Percentiles rank a stretch among this genome's conserved stretches.
Conservation (phyloP, 2,113 vertebrate genomes). For the Chamaetylas fuelleborni region DNA sequence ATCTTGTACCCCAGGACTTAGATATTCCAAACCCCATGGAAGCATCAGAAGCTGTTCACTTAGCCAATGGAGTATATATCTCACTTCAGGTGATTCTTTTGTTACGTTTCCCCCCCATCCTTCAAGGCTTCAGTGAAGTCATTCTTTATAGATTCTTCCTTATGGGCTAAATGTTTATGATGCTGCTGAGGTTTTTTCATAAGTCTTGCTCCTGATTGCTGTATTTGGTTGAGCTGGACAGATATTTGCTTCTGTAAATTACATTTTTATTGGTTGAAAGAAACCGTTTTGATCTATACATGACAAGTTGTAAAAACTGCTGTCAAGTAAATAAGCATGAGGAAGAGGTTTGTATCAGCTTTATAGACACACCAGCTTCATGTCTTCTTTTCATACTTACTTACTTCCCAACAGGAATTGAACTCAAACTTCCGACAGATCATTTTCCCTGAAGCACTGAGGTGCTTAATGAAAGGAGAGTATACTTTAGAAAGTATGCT, state of each 20-base stretch:
- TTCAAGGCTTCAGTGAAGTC: not conserved
- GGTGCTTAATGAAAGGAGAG: constrained; percentile 94
- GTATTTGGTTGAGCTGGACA: not conserved
- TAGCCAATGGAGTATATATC: constrained; percentile 92
- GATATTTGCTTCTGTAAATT: not conserved
- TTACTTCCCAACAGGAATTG: constrained; percentile 79
- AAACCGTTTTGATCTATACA: not conserved
- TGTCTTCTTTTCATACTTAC: not conserved
- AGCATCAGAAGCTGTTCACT: constrained; percentile 87
- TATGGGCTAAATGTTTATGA: not conserved
- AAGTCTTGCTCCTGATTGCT: not conserved
- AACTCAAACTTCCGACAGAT: constrained; percentile 99
- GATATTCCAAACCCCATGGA: constrained; percentile 87
- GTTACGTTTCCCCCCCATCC: not conserved
- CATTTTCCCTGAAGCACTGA: constrained; percentile 95
- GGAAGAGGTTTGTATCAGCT: not conserved
- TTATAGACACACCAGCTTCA: not conserved
- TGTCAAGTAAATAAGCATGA: not conserved
- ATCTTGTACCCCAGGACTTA: constrained; percentile 88
- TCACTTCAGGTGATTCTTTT: constrained; percentile 86
- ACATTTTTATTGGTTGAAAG: not conserved
- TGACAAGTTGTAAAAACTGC: not conserved
- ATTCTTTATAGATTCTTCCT: not conserved
- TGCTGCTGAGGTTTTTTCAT: not conserved
- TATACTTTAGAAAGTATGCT: constrained; percentile 93